These are phyloP conservation scores for Trematomus bernacchii DNA, from an alignment of 2,797 vertebrate species.

Conservation along the genomic window DNA sequence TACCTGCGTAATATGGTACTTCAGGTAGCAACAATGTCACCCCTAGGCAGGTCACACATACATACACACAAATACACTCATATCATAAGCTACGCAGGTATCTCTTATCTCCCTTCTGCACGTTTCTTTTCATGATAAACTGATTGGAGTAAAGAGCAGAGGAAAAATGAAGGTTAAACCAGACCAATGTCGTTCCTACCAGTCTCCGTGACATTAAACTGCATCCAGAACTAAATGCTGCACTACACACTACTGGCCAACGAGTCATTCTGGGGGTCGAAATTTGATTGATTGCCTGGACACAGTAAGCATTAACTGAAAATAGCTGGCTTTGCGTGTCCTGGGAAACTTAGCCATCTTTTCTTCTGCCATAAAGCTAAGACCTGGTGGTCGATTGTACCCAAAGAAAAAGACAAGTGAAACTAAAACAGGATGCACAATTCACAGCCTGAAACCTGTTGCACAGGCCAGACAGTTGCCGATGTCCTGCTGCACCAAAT, in stretches of 20 bases:
- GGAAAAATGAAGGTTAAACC: conserved; percentile 69
- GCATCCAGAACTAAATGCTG: neutral
- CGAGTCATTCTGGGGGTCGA: neutral
- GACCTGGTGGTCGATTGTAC: too few species aligned
- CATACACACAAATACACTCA: conserved; percentile 24
- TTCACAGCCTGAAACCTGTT: neutral
- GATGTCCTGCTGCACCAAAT: neutral
- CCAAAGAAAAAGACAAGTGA: neutral
- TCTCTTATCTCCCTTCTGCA: conserved; percentile 61
- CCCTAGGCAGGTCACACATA: conserved; percentile 57
- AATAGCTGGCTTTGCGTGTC: conserved; percentile 2
- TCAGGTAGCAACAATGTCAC: conserved; percentile 71
- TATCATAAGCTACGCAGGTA: conserved; percentile 42
- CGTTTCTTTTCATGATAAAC: conserved; percentile 64
- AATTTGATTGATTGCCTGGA: neutral
- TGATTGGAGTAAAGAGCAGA: conserved; percentile 48
- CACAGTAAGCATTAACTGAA: neutral
- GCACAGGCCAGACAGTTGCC: neutral
- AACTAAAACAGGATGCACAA: neutral
- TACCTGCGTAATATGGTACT: conserved; percentile 27
- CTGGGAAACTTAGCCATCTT: neutral
- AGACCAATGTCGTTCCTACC: conserved; percentile 54
- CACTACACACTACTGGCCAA: neutral
- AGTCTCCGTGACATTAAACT: conserved; percentile 16
- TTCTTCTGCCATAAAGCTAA: neutral